Conservation (phyloP, 2,888 invertebrate species). For the Drosophila mimetica region DNA sequence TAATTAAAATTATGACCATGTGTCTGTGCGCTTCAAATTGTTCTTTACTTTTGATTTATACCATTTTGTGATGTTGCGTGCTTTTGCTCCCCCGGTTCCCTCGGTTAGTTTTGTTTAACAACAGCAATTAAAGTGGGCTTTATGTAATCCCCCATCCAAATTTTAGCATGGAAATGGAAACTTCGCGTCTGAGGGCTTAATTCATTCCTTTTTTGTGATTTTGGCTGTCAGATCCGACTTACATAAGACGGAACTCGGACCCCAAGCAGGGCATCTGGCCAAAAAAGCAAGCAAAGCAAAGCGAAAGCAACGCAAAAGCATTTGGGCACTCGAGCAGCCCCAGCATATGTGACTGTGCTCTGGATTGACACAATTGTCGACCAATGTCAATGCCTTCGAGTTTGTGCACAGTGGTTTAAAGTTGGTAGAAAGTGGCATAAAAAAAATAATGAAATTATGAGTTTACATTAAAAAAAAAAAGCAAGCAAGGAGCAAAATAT, state of each 20-base stretch:
- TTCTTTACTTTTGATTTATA: constrained; percentile 48
- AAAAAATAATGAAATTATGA: no score
- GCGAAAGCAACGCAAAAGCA: neutral
- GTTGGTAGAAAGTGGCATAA: neutral
- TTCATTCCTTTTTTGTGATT: constrained; percentile 26
- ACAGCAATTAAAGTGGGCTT: constrained; percentile 23
- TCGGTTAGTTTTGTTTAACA: constrained; percentile 1
- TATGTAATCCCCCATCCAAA: constrained; percentile 29
- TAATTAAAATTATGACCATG: constrained; percentile 70
- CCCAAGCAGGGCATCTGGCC: constrained; percentile 17
- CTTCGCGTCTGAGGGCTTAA: constrained; percentile 16
- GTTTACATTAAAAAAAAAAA: no score
- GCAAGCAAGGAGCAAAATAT: neutral
- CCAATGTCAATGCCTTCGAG: constrained; percentile 75
- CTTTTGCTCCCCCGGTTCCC: no score
- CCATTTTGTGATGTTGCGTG: neutral
- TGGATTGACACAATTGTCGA: constrained; percentile 72
- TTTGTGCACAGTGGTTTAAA: neutral
- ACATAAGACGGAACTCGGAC: constrained; percentile 36
- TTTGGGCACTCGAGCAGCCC: constrained; percentile 25
- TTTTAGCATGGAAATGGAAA: constrained; percentile 13
- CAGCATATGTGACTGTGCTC: constrained; percentile 36
- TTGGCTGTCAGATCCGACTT: constrained; percentile 20
- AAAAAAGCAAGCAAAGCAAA: neutral
- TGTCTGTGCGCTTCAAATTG: constrained; percentile 6